phyloP scores from a whole-genome alignment of 1,140 invertebrate genomes.

The Drosophila ogumai region DNA sequence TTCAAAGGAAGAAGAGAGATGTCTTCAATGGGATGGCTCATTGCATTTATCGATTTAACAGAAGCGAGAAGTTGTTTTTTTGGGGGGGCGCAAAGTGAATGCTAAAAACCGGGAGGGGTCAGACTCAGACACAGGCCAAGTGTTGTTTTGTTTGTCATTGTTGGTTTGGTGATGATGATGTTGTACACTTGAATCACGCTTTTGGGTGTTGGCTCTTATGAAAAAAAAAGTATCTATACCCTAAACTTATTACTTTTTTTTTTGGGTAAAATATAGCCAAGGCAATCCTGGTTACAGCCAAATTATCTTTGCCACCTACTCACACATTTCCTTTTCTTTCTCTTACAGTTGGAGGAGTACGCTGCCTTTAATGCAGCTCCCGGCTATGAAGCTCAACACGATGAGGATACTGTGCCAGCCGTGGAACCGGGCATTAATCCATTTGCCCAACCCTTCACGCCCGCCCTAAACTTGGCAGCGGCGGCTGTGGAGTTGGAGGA shows the following conservation, averaged over 20 bases:
- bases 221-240: background rate
- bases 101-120: background rate
- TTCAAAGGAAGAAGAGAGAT: conserved; percentile 13
- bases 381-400: conserved; percentile 35
- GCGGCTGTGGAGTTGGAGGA: conserved; percentile 7
- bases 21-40: conserved; percentile 53
- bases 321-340: conserved; percentile 5
- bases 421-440: conserved; percentile 48
- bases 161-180: conserved; percentile 1
- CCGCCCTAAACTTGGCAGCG: conserved; percentile 4
- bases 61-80: conserved; percentile 9
- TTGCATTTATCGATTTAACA: conserved; percentile 77
- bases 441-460: conserved; percentile 53
- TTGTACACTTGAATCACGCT: background rate
- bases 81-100: conserved; percentile 6
- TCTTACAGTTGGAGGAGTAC: conserved; percentile 64
- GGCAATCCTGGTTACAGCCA: background rate
- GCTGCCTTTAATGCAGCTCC: conserved; percentile 64
- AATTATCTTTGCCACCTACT: background rate
- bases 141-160: conserved; percentile 26
- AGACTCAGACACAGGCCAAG: conserved; percentile 15
- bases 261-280: background rate
- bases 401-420: conserved; percentile 4
- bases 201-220: conserved; percentile 9
- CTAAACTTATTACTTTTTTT: background rate